Percentiles rank a stretch among this genome's conserved stretches.
Evolutionary conservation across 1,140 invertebrate species (phyloP).

Genomic region (Drosophila nannoptera): DNA sequence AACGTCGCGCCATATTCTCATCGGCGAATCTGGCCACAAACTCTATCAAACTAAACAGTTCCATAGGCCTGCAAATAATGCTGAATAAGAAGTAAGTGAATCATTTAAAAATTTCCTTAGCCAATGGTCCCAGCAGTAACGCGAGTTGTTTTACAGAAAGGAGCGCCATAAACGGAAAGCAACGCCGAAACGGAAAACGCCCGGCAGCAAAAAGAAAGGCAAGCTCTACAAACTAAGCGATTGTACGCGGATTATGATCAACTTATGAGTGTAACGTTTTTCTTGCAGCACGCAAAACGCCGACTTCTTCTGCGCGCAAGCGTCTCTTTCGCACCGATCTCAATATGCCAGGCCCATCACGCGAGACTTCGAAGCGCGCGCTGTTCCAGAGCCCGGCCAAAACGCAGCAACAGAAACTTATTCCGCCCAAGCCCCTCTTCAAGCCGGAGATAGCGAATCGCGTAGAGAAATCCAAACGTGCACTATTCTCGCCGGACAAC

Average conservation of each 20-base stretch:
- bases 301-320: constrained; percentile 80
- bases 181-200: constrained; percentile 74
- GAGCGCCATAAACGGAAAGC: constrained; percentile 67
- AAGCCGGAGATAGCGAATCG: constrained; percentile 76
- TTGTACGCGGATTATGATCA: background rate
- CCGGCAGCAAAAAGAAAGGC: constrained; percentile 76
- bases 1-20: constrained; percentile 83
- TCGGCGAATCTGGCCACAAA: constrained; percentile 79
- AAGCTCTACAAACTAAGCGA: background rate
- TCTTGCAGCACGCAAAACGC: constrained; percentile 71
- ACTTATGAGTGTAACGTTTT: background rate
- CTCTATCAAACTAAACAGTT: constrained; percentile 66
- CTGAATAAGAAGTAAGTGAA: constrained; percentile 71
- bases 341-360: constrained; percentile 64
- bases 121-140: background rate
- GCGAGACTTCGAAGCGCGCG: constrained; percentile 81
- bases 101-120: background rate
- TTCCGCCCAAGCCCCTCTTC: constrained; percentile 57
- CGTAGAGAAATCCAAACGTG: constrained; percentile 80
- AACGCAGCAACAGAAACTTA: constrained; percentile 52
- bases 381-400: constrained; percentile 83
- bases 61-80: constrained; percentile 72
- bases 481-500: constrained; percentile 79
- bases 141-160: constrained; percentile 44
- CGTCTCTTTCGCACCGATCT: constrained; percentile 69